Conservation (phyloP, 2,113 vertebrate species). For the Oncorhynchus keta region DNA sequence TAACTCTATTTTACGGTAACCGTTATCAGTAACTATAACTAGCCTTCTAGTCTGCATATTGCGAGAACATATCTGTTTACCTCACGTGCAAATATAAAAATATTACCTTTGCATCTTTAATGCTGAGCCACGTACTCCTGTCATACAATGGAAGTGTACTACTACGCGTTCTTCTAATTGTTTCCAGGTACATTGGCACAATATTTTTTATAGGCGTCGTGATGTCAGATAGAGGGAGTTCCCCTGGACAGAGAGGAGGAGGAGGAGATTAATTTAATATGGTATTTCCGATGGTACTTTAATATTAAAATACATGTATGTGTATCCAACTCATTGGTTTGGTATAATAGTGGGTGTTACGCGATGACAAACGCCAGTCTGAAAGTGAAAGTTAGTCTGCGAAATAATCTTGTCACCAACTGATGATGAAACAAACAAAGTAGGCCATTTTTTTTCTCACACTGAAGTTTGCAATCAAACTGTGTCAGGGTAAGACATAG, state of each 20-base stretch:
- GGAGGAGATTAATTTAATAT: neutral
- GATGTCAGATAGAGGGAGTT: neutral
- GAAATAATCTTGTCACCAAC: neutral
- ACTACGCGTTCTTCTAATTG: neutral
- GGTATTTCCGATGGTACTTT: neutral
- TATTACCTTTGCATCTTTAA: conserved; percentile 10
- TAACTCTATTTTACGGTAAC: too few species aligned
- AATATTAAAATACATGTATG: neutral
- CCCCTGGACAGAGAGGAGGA: neutral
- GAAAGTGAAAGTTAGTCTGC: neutral
- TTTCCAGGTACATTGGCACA: neutral
- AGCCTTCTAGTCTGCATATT: too few species aligned
- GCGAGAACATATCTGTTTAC: too few species aligned
- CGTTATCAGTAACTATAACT: too few species aligned
- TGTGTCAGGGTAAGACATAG: too few species aligned
- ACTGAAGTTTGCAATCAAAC: too few species aligned
- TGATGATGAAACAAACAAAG: too few species aligned
- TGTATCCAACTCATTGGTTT: neutral
- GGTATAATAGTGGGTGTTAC: too few species aligned
- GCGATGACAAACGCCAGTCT: neutral
- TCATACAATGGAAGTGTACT: too few species aligned
- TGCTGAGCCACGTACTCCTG: neutral
- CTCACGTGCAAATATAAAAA: neutral
- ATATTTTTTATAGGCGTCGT: neutral
- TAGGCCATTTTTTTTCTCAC: too few species aligned